phyloP scores from a whole-genome alignment of 1,140 invertebrate species.

The Conopomorpha cramerella region DNA sequence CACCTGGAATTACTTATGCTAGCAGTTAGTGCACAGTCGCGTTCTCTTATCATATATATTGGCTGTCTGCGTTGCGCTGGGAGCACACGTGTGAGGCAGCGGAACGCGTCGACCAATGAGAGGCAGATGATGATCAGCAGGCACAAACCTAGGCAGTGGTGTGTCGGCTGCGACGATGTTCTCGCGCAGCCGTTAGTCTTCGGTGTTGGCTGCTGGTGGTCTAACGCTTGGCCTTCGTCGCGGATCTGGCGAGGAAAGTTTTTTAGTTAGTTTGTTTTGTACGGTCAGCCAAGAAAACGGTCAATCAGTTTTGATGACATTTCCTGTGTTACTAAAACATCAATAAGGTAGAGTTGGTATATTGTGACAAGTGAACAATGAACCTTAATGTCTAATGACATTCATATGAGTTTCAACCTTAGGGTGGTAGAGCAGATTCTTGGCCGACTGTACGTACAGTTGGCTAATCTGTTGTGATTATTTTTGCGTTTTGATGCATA shows the following conservation, averaged over 20 bases:
- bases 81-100: slow-evolving; percentile 7
- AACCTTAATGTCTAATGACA: too few species aligned
- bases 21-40: slow-evolving; percentile 39
- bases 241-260: slow-evolving; percentile 32
- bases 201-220: slow-evolving; percentile 12
- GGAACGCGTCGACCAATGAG: slow-evolving; percentile 23
- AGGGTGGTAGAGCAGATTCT: too few species aligned
- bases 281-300: too few species aligned
- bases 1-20: slow-evolving; percentile 10
- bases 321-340: too few species aligned
- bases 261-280: too few species aligned
- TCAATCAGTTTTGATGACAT: too few species aligned
- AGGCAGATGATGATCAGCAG: slow-evolving; percentile 36
- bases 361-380: too few species aligned
- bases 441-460: too few species aligned
- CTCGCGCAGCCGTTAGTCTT: slow-evolving; percentile 22
- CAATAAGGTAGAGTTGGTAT: too few species aligned
- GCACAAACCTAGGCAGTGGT: slow-evolving; percentile 49
- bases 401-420: too few species aligned
- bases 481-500: too few species aligned
- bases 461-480: too few species aligned
- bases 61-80: slow-evolving; percentile 12
- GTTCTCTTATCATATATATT: slow-evolving; percentile 14
- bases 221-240: slow-evolving; percentile 17
- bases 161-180: slow-evolving; percentile 17